Conservation (phyloP, 2,888 invertebrate genomes). For the Orthosia cruda region DNA sequence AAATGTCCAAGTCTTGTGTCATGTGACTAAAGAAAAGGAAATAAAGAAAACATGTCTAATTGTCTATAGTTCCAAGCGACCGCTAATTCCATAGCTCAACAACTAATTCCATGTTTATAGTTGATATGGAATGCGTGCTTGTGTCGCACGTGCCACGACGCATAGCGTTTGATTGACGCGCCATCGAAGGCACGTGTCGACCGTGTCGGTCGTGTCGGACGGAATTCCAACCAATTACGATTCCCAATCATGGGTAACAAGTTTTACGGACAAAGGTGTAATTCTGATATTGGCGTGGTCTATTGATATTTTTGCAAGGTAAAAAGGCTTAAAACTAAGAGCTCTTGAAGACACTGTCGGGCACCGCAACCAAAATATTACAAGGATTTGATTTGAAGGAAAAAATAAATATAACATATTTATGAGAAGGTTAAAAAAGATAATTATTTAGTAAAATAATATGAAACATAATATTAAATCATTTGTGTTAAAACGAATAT, state of each 20-base stretch:
- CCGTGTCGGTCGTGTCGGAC: slow-evolving; percentile 3
- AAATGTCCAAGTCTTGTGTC: too few relatives aligned
- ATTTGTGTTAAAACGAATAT: too few relatives aligned
- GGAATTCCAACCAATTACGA: slow-evolving; percentile 53
- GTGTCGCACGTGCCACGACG: background rate
- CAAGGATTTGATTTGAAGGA: too few relatives aligned
- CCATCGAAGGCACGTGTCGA: slow-evolving; percentile 23
- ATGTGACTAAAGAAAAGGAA: too few relatives aligned
- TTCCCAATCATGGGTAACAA: slow-evolving; percentile 42
- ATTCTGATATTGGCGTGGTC: slow-evolving; percentile 17
- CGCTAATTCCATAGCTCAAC: slow-evolving; percentile 10
- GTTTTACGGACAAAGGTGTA: slow-evolving; percentile 22
- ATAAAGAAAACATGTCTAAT: background rate
- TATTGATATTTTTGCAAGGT: slow-evolving; percentile 3
- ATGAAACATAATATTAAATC: too few relatives aligned
- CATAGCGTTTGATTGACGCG: slow-evolving; percentile 41
- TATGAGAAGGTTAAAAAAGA: too few relatives aligned
- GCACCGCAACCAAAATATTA: too few relatives aligned
- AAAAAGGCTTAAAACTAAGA: too few relatives aligned
- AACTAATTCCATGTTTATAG: slow-evolving; percentile 16
- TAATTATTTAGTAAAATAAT: too few relatives aligned
- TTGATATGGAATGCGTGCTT: slow-evolving; percentile 7
- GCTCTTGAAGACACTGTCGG: too few relatives aligned
- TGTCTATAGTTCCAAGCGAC: slow-evolving; percentile 2
- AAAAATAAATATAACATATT: too few relatives aligned